phyloP scores from a whole-genome alignment of 2,113 vertebrate species.

The Rhizomys pruinosus region DNA sequence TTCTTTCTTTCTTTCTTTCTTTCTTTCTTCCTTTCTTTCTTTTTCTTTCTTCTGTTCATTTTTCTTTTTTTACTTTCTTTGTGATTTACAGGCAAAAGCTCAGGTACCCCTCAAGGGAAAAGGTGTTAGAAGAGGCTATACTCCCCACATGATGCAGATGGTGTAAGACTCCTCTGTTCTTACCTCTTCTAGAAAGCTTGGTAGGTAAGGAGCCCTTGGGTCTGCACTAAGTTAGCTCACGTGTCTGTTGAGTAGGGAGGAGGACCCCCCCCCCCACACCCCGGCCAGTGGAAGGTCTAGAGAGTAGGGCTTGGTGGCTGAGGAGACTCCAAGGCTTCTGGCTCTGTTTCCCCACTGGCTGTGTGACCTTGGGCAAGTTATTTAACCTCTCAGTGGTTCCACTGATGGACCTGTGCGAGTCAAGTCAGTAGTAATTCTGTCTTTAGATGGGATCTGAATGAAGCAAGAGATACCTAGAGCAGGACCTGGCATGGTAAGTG shows the following conservation, averaged over 20 bases:
- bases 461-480: neutral
- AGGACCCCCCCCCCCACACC: fast-evolving
- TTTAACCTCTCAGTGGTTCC: conserved; percentile 25
- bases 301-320: neutral
- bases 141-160: neutral
- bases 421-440: neutral
- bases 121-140: neutral
- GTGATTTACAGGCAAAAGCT: neutral
- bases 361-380: conserved; percentile 40
- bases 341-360: too few relatives aligned
- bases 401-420: neutral
- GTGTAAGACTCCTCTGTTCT: neutral
- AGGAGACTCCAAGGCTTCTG: neutral
- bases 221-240: neutral
- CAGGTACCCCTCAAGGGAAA: neutral
- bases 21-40: too few relatives aligned
- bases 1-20: too few relatives aligned
- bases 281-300: neutral
- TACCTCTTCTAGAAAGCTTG: neutral
- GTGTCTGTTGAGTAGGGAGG: neutral
- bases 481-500: neutral
- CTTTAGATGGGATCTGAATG: neutral
- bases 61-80: neutral
- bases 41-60: too few relatives aligned
- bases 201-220: neutral